These are phyloP conservation scores for Macrophya alboannulata DNA, from an alignment of 2,888 invertebrate genomes.

Conservation along the genomic window DNA sequence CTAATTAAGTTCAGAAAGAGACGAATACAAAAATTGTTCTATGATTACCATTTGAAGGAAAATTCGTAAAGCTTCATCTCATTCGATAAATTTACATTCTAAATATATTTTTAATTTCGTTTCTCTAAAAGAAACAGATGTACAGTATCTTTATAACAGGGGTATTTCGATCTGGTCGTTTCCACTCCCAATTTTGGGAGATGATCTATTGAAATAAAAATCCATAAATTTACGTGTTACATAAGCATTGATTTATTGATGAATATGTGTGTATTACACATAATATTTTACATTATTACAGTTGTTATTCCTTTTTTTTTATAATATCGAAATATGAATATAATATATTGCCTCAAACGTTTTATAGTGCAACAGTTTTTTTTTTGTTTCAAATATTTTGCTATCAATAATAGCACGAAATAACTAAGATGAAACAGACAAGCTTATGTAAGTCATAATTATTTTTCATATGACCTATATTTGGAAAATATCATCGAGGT, in stretches of 20 bases:
- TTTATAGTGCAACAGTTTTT: conserved; percentile 23
- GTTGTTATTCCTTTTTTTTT: conserved; percentile 1
- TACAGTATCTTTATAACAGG: not conserved
- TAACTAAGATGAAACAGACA: not conserved
- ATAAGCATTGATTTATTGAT: conserved; percentile 70
- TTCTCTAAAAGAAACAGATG: not conserved
- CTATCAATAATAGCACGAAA: conserved; percentile 24
- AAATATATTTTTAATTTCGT: not conserved
- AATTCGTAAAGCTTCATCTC: not conserved
- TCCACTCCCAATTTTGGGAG: not conserved
- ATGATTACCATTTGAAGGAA: not conserved
- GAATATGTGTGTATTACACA: conserved; percentile 66
- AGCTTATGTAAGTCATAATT: conserved; percentile 38
- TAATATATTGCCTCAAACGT: conserved; percentile 56
- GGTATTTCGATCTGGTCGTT: not conserved
- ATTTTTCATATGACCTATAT: not conserved
- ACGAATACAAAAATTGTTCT: not conserved
- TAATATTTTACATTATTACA: conserved; percentile 60
- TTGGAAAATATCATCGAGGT: not conserved
- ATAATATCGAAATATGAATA: conserved; percentile 53
- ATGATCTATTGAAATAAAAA: conserved; percentile 4
- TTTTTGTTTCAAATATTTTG: not conserved
- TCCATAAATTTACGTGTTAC: conserved; percentile 54
- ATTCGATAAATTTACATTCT: not conserved
- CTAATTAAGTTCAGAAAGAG: not conserved